phyloP scores from a whole-genome alignment of 2,113 vertebrate genomes.

The Sminthopsis crassicaudata region DNA sequence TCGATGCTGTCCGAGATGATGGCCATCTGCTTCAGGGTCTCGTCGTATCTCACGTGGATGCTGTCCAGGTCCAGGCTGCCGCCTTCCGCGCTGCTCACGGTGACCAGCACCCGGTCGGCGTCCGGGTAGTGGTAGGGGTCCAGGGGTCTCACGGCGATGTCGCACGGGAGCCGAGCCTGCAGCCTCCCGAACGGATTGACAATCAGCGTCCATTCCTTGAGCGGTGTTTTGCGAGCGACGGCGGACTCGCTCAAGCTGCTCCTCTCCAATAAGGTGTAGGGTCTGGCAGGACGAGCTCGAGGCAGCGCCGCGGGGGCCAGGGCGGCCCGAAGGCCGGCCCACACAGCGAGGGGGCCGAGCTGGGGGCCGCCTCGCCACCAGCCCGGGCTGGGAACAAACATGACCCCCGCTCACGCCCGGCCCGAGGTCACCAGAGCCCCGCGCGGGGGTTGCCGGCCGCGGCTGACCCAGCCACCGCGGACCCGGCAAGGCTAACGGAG shows the following conservation, averaged over 20 bases:
- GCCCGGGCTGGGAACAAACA: conserved; percentile 31
- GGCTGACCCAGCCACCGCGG: neutral
- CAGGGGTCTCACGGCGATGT: conserved; percentile 86
- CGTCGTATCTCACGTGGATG: conserved; percentile 87
- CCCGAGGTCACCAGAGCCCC: neutral
- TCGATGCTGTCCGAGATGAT: conserved; percentile 82
- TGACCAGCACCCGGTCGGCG: conserved; percentile 87
- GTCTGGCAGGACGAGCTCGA: neutral
- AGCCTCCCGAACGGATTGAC: conserved; percentile 89
- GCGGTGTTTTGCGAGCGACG: conserved; percentile 30
- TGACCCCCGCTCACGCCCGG: conserved; percentile 9
- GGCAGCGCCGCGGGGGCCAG: neutral
- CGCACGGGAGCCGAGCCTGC: conserved; percentile 86
- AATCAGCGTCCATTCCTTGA: conserved; percentile 85
- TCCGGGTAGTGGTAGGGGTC: conserved; percentile 87
- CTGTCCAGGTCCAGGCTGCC: conserved; percentile 67
- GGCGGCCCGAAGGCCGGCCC: neutral
- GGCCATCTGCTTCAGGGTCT: conserved; percentile 82
- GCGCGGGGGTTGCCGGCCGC: neutral
- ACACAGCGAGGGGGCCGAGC: neutral
- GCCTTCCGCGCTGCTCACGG: conserved; percentile 76
- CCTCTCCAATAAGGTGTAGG: neutral
- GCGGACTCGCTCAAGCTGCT: neutral
- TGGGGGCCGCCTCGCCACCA: conserved; percentile 23
- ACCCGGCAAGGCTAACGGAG: neutral